A percentile compares a stretch with the other conserved stretches of the same genome.
These are phyloP conservation scores for Phasianus colchicus DNA, from an alignment of 2,113 vertebrate species.

Conservation along the genomic window DNA sequence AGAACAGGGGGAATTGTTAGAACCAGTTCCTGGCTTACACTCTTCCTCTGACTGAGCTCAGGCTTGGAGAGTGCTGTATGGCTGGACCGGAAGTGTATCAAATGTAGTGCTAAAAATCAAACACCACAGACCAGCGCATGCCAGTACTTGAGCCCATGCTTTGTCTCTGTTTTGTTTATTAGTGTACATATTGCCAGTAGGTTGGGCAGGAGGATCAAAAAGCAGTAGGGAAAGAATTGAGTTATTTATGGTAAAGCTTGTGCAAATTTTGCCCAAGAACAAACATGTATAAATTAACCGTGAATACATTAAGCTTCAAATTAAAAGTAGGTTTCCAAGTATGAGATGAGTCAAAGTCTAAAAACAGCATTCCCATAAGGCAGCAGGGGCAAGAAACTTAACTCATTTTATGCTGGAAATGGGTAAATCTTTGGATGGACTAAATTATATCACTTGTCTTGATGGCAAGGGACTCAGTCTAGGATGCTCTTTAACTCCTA, in stretches of 20 bases:
- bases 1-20: not conserved
- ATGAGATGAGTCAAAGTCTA: not conserved
- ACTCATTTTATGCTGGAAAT: not conserved
- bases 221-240: not conserved
- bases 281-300: conserved; percentile 40
- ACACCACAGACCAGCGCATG: not conserved
- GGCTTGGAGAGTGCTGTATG: not conserved
- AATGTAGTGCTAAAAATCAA: not conserved
- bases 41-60: not conserved
- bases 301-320: conserved; percentile 15
- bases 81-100: not conserved
- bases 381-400: not conserved
- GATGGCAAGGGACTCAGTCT: not conserved
- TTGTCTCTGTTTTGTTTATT: not conserved
- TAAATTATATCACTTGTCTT: not conserved
- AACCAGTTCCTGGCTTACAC: not conserved
- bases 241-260: conserved; percentile 2
- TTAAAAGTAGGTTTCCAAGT: conserved; percentile 35
- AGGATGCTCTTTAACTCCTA: not conserved
- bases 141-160: not conserved
- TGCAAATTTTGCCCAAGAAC: not conserved
- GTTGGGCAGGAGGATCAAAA: conserved; percentile 45
- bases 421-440: not conserved
- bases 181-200: not conserved
- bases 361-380: not conserved